phyloP scores from a whole-genome alignment of 2,113 vertebrate genomes.

The Gallinago paraguaiae region DNA sequence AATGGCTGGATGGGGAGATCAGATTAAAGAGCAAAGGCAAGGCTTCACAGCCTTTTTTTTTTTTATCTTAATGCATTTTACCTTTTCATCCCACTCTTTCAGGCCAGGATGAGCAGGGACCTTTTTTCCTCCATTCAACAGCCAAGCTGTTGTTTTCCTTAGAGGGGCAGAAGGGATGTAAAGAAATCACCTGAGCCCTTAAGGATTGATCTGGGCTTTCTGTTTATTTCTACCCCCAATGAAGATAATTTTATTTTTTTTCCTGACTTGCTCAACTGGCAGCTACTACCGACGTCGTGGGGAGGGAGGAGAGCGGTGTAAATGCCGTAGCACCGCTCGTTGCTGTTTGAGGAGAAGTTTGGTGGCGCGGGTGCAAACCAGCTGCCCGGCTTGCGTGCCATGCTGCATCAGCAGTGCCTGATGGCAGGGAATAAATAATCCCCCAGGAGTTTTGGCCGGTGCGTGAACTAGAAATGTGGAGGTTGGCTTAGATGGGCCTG shows the following conservation, averaged over 20 bases:
- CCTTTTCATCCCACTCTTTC: neutral
- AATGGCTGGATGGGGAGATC: neutral
- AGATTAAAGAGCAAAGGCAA: neutral
- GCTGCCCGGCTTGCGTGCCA: neutral
- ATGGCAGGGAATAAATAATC: neutral
- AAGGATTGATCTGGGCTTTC: neutral
- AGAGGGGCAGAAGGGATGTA: neutral
- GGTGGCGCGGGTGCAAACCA: neutral
- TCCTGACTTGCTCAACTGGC: neutral
- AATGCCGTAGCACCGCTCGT: fast-evolving
- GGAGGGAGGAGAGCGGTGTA: fast-evolving
- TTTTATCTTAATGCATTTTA: neutral
- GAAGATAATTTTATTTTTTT: neutral
- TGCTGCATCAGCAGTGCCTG: neutral
- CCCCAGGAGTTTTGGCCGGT: neutral
- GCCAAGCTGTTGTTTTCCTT: neutral
- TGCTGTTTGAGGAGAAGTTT: neutral
- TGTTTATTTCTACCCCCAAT: neutral
- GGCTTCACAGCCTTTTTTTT: neutral
- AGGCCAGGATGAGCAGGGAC: neutral
- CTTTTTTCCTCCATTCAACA: neutral
- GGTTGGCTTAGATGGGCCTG: neutral
- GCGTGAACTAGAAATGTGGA: neutral
- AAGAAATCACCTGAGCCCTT: neutral
- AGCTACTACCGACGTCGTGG: neutral